Conservation (phyloP, 2,113 vertebrate species). For the Chamaea fasciata region DNA sequence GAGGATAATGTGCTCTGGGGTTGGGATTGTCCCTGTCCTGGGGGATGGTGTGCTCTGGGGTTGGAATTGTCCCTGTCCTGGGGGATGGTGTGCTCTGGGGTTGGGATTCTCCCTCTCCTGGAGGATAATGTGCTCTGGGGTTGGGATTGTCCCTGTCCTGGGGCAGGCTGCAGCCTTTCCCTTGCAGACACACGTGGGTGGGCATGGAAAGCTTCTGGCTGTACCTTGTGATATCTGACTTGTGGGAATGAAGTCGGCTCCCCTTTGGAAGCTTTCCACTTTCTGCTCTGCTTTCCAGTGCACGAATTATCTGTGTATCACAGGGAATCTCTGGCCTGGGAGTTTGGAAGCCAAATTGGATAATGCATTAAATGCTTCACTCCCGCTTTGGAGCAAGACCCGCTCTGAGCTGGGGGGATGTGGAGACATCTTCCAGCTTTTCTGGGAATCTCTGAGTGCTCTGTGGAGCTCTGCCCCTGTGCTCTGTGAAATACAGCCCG, state of each 20-base stretch:
- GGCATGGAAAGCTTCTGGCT: background rate
- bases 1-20: too few relatives aligned
- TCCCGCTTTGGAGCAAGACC: fast-evolving
- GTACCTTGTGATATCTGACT: fast-evolving
- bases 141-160: background rate
- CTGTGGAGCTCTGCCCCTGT: background rate
- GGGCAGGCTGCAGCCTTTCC: background rate
- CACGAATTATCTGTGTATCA: fast-evolving
- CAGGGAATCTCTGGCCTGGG: background rate
- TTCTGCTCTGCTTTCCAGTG: background rate
- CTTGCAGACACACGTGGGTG: fast-evolving
- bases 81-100: too few relatives aligned
- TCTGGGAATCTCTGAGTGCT: background rate
- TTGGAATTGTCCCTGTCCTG: too few relatives aligned
- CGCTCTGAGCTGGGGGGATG: background rate
- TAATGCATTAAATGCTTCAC: background rate
- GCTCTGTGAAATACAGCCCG: background rate
- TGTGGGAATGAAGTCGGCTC: background rate
- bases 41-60: too few relatives aligned
- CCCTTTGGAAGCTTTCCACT: background rate
- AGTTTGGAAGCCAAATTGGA: background rate
- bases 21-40: too few relatives aligned
- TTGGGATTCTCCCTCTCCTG: too few relatives aligned
- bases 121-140: too few relatives aligned
- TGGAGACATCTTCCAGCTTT: too few relatives aligned